These are phyloP conservation scores for Polyploca ridens DNA, from an alignment of 2,888 invertebrate species.

Conservation along the genomic window DNA sequence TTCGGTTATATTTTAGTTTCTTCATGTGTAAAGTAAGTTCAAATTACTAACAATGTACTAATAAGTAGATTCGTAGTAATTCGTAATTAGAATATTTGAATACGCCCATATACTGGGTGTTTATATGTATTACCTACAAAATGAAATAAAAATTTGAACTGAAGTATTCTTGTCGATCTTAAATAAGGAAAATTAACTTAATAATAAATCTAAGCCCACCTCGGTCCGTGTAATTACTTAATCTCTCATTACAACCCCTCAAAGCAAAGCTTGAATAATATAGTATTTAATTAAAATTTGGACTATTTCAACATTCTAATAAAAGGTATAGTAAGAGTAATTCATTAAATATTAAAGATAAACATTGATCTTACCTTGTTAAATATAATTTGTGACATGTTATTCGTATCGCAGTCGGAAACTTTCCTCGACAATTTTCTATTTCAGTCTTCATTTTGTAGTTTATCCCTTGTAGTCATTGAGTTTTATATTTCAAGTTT, in stretches of 20 bases:
- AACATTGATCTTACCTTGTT: not conserved
- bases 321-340: no score
- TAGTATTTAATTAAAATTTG: no score
- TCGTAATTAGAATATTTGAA: no score
- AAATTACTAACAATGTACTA: no score
- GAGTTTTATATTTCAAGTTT: not conserved
- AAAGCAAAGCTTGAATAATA: not conserved
- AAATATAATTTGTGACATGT: not conserved
- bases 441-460: not conserved
- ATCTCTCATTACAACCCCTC: not conserved
- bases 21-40: no score
- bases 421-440: constrained; percentile 1
- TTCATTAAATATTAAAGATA: no score
- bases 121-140: not conserved
- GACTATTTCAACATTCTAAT: no score
- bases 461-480: not conserved
- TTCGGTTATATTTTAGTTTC: no score
- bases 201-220: not conserved
- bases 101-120: no score
- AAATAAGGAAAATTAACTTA: not conserved
- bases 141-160: not conserved
- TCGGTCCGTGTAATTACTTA: not conserved
- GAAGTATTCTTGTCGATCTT: no score
- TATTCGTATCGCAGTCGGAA: not conserved
- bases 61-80: no score